These are phyloP conservation scores for Brachypteracias leptosomus DNA, from an alignment of 2,113 vertebrate species.

Conservation along the genomic window DNA sequence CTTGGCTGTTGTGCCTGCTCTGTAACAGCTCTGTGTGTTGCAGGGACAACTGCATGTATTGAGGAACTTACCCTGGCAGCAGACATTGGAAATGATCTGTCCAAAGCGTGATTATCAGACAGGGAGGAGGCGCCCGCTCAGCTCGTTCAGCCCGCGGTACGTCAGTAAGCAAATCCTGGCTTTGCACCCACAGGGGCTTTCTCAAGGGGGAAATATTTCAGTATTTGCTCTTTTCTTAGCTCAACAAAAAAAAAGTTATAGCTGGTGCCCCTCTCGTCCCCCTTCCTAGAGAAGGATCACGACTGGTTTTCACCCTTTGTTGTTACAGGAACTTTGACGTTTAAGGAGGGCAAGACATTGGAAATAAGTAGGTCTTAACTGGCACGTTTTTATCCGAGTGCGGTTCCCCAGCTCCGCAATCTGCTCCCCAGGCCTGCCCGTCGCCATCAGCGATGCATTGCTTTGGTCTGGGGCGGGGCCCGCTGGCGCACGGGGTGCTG, in stretches of 20 bases:
- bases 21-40: background rate
- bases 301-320: background rate
- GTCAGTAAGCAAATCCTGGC: too few species aligned
- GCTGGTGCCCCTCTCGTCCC: too few species aligned
- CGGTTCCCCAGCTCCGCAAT: rapidly evolving
- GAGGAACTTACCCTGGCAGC: background rate
- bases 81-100: background rate
- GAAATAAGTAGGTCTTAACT: rapidly evolving
- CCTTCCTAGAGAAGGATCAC: too few species aligned
- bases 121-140: background rate
- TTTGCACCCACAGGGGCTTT: background rate
- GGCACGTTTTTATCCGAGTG: rapidly evolving
- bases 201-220: rapidly evolving
- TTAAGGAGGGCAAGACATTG: background rate
- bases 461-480: background rate
- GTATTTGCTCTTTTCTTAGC: background rate
- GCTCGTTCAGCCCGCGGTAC: background rate
- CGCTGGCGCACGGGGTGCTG: background rate
- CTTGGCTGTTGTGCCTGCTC: background rate
- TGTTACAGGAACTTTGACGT: too few species aligned
- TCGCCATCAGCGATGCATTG: background rate
- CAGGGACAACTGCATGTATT: background rate
- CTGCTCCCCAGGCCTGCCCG: background rate
- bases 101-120: background rate
- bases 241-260: background rate